Conservation (phyloP, 2,888 invertebrate genomes). For the Frankliniella intonsa region DNA sequence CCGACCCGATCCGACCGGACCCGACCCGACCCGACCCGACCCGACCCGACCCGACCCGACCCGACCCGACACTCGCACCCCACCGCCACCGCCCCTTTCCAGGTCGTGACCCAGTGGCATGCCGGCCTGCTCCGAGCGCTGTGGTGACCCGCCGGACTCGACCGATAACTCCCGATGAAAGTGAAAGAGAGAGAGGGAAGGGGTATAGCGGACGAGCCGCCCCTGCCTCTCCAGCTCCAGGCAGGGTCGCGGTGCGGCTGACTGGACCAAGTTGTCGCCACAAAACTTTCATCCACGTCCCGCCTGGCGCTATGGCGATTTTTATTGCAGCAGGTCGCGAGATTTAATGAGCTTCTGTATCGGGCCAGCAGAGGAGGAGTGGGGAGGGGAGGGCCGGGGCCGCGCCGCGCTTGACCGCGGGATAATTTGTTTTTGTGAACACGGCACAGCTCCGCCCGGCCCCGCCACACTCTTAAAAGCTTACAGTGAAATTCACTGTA, state of each 20-base stretch:
- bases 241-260: not conserved
- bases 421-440: not conserved
- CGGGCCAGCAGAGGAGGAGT: too few relatives aligned
- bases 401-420: not conserved
- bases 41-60: too few relatives aligned
- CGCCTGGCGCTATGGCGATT: not conserved
- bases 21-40: too few relatives aligned
- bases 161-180: too few relatives aligned
- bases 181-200: not conserved
- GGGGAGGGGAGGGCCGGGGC: not conserved
- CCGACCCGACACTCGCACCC: too few relatives aligned
- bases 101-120: not conserved
- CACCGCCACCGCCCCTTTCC: too few relatives aligned
- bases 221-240: not conserved
- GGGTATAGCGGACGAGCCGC: not conserved
- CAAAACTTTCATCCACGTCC: constrained; percentile 22
- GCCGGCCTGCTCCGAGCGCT: not conserved
- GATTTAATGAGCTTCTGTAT: too few relatives aligned
- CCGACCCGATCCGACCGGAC: too few relatives aligned
- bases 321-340: too few relatives aligned
- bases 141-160: not conserved
- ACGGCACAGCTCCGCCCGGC: not conserved
- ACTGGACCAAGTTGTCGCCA: not conserved
- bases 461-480: too few relatives aligned
- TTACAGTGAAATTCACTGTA: too few relatives aligned